Evolutionary conservation across 2,113 vertebrate genomes (phyloP).

Genomic region (Sapajus apella): DNA sequence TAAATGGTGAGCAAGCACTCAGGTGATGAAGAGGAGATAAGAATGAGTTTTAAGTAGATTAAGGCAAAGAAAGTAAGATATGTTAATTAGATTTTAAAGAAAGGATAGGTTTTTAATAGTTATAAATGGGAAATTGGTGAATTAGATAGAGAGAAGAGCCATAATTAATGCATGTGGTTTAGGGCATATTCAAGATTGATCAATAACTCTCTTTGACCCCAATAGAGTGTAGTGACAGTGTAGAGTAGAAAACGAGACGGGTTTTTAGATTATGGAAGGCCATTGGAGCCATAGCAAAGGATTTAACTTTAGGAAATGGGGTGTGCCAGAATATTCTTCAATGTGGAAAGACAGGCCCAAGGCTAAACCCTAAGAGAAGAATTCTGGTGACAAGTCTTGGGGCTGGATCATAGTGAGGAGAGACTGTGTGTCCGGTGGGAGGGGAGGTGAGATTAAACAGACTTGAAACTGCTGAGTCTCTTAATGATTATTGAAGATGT

Average conservation of each 20-base stretch:
- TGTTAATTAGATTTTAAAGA: neutral
- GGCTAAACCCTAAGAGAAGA: neutral
- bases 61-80: neutral
- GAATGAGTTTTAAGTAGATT: neutral
- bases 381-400: neutral
- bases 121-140: neutral
- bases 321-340: neutral
- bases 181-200: neutral
- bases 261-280: neutral
- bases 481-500: neutral
- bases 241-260: neutral
- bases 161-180: neutral
- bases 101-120: neutral
- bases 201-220: neutral
- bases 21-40: neutral
- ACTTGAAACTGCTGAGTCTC: neutral
- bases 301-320: neutral
- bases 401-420: neutral
- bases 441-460: neutral
- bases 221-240: neutral
- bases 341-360: neutral
- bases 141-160: neutral
- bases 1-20: neutral
- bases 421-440: fast-evolving
- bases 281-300: neutral